Evolutionary conservation across 2,888 invertebrate genomes (phyloP), one percentile per base, ranked within the genome.

Genomic region (Anagyrus pseudococci): DNA sequence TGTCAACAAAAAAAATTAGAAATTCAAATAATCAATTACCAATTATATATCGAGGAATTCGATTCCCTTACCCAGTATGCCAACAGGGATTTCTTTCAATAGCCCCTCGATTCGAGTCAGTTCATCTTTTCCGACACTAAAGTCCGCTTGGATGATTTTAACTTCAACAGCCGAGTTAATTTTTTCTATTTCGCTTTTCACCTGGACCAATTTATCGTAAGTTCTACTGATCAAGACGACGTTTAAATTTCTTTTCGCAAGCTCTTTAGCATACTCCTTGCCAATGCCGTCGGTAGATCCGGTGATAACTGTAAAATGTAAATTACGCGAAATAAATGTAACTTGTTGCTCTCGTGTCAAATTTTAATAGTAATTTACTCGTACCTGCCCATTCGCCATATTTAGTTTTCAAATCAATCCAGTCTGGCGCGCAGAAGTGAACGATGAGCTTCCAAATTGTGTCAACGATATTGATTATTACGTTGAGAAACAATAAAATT

Each of bases 211-310:
- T 77, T 93, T 94, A 22, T 89, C 87, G 65, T 86, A 82, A 69
- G 85, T 90, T 71, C 95, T 84, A 75, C 94, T 93, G 69, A 96
- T 89, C 66, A 96, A 85, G 58, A 93, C 88, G 57, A 95, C 79
- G 79, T 91, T 93, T 69, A 94, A 81, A 6, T 91, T 90, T 65
- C 87, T 85, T 56, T 85, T 85, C 3, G 93, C 94, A 72, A 95
- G 82, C 82, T 93, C 91, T 70, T 85, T 80, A 41, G 93, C 92
- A 79, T 95, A 96, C 69, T 92, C 91, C 82, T 90, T 92, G 52
- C 95, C 95, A 77, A 96, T 94, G 58, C 95, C 95, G 82, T 96
- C 95, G 0, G 95, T 94, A 8, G 90, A 89, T 10, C 95, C 95
- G 1, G 95, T 96, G 55, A 96, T 86, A 69, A 93, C 94, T 94